Conservation (phyloP, 2,113 vertebrate genomes). For the Bufo bufo region DNA sequence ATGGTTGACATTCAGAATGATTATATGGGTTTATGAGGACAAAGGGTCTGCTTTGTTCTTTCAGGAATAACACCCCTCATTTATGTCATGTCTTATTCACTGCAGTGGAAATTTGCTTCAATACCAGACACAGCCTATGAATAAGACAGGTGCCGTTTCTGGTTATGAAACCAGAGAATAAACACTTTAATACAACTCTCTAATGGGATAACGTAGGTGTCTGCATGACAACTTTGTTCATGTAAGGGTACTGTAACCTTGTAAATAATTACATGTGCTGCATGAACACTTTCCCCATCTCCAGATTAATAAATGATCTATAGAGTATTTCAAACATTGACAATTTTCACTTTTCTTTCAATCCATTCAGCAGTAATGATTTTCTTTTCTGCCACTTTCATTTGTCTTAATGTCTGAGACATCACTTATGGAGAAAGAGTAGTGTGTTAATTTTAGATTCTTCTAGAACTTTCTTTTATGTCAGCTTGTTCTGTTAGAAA, state of each 20-base stretch:
- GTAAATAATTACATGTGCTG: not conserved
- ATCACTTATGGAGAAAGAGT: not conserved
- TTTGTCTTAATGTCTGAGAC: slow-evolving; percentile 3
- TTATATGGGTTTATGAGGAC: no score
- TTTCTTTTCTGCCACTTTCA: slow-evolving; percentile 9
- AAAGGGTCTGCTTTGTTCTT: no score
- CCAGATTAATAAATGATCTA: not conserved
- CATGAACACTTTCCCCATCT: not conserved
- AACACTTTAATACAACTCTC: no score
- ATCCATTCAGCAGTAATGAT: not conserved
- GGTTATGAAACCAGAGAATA: no score
- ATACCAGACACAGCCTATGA: no score
- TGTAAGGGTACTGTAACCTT: slow-evolving; percentile 6
- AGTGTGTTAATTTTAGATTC: not conserved
- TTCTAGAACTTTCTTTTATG: not conserved
- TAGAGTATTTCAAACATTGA: not conserved
- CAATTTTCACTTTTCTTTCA: not conserved
- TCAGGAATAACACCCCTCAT: no score
- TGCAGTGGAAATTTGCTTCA: no score
- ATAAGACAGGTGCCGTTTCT: no score
- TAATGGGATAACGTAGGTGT: not conserved
- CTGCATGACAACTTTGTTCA: not conserved
- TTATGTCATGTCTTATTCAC: no score
- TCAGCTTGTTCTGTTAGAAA: not conserved
- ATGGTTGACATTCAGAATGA: no score